Percentiles rank a stretch among this genome's conserved stretches.
Evolutionary conservation across 2,888 invertebrate species (phyloP).

Genomic region (Kuschelorhynchus macadamiae): DNA sequence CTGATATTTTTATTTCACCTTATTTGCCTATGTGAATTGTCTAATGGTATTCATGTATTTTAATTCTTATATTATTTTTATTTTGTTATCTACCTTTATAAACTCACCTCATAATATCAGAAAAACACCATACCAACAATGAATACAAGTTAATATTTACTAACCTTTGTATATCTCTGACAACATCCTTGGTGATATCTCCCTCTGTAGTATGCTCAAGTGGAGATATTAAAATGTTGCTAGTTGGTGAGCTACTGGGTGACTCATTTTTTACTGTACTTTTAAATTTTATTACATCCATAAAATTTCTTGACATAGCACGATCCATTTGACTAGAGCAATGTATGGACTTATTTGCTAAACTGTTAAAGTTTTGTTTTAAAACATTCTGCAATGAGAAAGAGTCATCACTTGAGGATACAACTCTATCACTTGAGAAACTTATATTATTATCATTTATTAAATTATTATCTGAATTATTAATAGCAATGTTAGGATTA

Average conservation of each 20-base stretch:
- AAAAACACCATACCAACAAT: too few species aligned
- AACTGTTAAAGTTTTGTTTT: constrained; percentile 48
- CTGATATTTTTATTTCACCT: too few species aligned
- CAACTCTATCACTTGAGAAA: constrained; percentile 60
- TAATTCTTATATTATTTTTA: too few species aligned
- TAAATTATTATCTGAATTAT: constrained; percentile 58
- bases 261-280: constrained; percentile 27
- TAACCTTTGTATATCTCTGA: constrained; percentile 79
- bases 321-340: constrained; percentile 28
- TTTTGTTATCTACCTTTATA: too few species aligned
- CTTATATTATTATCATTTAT: constrained; percentile 58
- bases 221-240: not conserved
- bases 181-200: constrained; percentile 74
- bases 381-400: constrained; percentile 65
- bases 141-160: too few species aligned
- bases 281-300: constrained; percentile 34
- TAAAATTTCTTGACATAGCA: constrained; percentile 35
- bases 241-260: too few species aligned
- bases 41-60: too few species aligned
- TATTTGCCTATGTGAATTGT: too few species aligned
- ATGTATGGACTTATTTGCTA: constrained; percentile 13
- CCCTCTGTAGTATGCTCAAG: not conserved
- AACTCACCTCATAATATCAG: too few species aligned
- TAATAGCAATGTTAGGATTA: constrained; percentile 44
- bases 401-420: constrained; percentile 61